Conservation (phyloP, 2,113 vertebrate species). For the Hippolais icterina region DNA sequence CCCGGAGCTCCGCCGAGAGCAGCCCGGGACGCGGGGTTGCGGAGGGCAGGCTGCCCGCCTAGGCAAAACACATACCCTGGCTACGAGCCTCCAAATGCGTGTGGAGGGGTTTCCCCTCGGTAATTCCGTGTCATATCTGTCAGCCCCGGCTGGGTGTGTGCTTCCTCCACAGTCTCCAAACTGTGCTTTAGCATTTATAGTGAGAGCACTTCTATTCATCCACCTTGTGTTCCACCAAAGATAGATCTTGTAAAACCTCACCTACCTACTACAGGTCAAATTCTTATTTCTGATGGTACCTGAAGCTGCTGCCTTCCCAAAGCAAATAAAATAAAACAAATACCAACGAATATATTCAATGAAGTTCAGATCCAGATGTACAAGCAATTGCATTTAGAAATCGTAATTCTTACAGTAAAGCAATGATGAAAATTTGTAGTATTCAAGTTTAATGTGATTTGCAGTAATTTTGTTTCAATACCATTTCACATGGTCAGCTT, state of each 20-base stretch:
- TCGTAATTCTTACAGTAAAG: not conserved
- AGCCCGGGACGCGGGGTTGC: not conserved
- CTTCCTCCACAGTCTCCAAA: not conserved
- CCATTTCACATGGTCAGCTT: not conserved
- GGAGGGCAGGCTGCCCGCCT: not conserved
- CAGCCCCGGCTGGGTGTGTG: not conserved
- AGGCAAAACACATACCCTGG: fast-evolving
- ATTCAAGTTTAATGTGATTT: not conserved
- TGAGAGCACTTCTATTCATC: not conserved
- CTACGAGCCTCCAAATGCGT: fast-evolving
- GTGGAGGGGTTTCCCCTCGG: fast-evolving
- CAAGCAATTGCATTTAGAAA: not conserved
- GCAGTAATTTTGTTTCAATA: not conserved
- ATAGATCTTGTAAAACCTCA: not conserved
- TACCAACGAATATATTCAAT: not conserved
- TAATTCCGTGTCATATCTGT: not conserved
- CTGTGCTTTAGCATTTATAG: not conserved
- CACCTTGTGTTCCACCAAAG: not conserved
- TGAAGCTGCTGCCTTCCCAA: not conserved
- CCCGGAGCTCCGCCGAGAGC: not conserved
- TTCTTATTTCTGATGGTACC: not conserved
- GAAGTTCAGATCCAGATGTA: not conserved
- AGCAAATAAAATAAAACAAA: not conserved
- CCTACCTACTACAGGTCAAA: too few relatives aligned
- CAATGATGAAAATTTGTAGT: not conserved